phyloP scores from a whole-genome alignment of 1,140 invertebrate genomes.

The Monomorium pharaonis region DNA sequence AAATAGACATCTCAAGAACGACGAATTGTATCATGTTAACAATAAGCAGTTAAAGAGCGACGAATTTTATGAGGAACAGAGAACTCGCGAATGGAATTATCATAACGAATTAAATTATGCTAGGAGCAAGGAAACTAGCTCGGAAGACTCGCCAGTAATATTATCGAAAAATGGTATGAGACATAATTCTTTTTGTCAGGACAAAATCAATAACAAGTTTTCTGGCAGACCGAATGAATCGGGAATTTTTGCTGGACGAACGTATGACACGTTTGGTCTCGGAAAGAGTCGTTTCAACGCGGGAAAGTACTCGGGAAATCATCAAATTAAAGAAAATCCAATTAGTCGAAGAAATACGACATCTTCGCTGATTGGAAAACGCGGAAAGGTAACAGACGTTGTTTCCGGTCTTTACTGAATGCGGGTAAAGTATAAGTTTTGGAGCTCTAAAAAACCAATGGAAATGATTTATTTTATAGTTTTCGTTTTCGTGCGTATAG shows the following conservation, averaged over 20 bases:
- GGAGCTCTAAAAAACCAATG: not conserved
- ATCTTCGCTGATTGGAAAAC: constrained; percentile 67
- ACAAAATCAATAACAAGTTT: constrained; percentile 65
- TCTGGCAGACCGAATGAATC: constrained; percentile 70
- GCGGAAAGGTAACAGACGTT: constrained; percentile 83
- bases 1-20: constrained; percentile 60
- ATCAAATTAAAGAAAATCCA: constrained; percentile 67
- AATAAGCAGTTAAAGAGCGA: constrained; percentile 77
- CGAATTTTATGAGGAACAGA: constrained; percentile 77
- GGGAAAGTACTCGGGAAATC: constrained; percentile 82
- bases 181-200: constrained; percentile 67
- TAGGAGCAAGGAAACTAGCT: constrained; percentile 47
- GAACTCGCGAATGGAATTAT: constrained; percentile 66
- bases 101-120: constrained; percentile 68
- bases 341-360: constrained; percentile 75
- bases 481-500: not conserved
- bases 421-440: not conserved
- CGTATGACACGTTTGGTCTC: constrained; percentile 81
- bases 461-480: not conserved
- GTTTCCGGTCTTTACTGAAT: constrained; percentile 81
- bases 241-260: constrained; percentile 77
- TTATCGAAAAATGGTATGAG: constrained; percentile 48
- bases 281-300: constrained; percentile 82
- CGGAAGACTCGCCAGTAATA: constrained; percentile 37
- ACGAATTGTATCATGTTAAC: constrained; percentile 65